phyloP scores from a whole-genome alignment of 2,797 vertebrate genomes.

The Heteromormyrus szaboi region DNA sequence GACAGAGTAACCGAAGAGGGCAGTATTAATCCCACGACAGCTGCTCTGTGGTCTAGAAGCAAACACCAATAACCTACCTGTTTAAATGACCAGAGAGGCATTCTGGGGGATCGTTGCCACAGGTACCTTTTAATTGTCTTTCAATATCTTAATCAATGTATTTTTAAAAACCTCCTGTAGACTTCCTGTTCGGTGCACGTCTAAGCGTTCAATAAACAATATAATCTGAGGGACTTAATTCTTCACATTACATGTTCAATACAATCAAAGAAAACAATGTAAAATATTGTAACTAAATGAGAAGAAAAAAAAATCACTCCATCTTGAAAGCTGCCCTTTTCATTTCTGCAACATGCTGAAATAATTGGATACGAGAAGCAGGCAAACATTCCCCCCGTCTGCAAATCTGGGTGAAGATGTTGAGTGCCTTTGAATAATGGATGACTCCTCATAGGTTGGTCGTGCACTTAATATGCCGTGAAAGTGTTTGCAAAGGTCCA shows the following conservation, averaged over 20 bases:
- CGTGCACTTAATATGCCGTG: background rate
- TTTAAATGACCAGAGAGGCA: background rate
- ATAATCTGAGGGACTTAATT: background rate
- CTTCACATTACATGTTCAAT: background rate
- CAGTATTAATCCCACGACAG: background rate
- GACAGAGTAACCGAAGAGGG: background rate
- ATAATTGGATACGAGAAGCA: background rate
- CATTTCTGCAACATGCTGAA: background rate
- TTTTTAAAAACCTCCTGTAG: background rate
- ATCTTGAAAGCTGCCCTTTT: background rate
- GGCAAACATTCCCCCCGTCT: background rate
- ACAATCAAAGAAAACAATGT: background rate
- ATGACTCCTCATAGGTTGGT: background rate
- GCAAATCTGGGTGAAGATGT: background rate
- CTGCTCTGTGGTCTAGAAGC: background rate
- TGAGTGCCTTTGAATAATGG: constrained; percentile 12
- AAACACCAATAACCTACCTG: background rate
- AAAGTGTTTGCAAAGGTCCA: background rate
- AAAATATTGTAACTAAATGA: background rate
- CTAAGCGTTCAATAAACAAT: background rate
- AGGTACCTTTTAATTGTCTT: no score
- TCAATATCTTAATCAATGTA: background rate
- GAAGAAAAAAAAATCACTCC: background rate
- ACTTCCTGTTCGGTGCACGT: background rate
- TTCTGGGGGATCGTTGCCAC: background rate